Conservation (phyloP, 1,140 invertebrate genomes). For the Plodia interpunctella region DNA sequence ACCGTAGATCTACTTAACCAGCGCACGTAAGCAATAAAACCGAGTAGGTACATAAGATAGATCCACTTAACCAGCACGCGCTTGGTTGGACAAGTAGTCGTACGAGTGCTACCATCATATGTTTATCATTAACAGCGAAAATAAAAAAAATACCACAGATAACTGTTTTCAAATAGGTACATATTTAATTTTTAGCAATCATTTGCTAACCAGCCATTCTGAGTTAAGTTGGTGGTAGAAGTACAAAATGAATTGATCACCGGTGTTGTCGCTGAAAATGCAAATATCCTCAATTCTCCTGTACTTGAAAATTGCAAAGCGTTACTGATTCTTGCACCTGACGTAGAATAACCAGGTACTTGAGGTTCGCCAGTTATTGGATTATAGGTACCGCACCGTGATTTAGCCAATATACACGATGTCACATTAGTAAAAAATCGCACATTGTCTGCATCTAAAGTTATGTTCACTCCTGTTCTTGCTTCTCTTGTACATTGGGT, state of each 20-base stretch:
- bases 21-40: no score
- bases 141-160: background rate
- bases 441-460: conserved; percentile 71
- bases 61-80: no score
- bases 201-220: conserved; percentile 64
- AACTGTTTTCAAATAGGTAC: background rate
- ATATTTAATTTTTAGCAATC: conserved; percentile 36
- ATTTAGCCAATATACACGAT: conserved; percentile 76
- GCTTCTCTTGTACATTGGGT: conserved; percentile 74
- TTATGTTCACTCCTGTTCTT: conserved; percentile 66
- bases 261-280: conserved; percentile 63
- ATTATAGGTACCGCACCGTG: conserved; percentile 76
- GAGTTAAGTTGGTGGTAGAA: conserved; percentile 53
- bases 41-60: no score
- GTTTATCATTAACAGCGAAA: no score
- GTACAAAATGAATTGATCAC: conserved; percentile 62
- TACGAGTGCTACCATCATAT: no score
- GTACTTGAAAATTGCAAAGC: conserved; percentile 74
- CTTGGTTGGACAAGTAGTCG: no score
- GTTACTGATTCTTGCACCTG: conserved; percentile 60
- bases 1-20: no score
- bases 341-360: conserved; percentile 59
- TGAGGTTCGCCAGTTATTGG: conserved; percentile 79
- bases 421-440: conserved; percentile 78
- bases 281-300: conserved; percentile 73